Evolutionary conservation across 2,797 vertebrate species (phyloP).

Genomic region (Ptychadena robeensis): DNA sequence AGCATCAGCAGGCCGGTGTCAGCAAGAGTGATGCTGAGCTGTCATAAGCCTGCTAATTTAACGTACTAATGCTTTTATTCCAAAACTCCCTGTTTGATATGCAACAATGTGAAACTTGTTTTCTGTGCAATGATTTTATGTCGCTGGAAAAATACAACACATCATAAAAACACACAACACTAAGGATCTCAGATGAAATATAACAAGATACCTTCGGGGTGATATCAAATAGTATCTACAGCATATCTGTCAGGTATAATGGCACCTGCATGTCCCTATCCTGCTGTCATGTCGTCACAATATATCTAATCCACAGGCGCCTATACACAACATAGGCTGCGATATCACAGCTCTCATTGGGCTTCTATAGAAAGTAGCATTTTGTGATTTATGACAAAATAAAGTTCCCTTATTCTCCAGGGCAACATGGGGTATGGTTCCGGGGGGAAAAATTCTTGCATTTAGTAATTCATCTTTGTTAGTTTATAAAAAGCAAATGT

Average conservation of each 20-base stretch:
- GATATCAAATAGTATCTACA: slow-evolving; percentile 17
- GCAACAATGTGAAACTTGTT: not conserved
- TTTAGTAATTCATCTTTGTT: slow-evolving; percentile 83
- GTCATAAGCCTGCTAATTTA: slow-evolving; percentile 43
- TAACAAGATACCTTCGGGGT: slow-evolving; percentile 31
- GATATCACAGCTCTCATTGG: not conserved
- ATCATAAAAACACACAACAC: not conserved
- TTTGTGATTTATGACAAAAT: slow-evolving; percentile 45
- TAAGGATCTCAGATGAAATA: slow-evolving; percentile 11
- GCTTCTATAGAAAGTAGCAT: slow-evolving; percentile 34
- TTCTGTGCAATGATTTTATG: not conserved
- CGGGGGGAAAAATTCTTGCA: slow-evolving; percentile 69
- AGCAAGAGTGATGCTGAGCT: slow-evolving; percentile 37
- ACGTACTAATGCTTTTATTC: slow-evolving; percentile 34
- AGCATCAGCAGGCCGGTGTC: slow-evolving; percentile 41
- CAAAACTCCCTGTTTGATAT: slow-evolving; percentile 26
- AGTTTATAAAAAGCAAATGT: slow-evolving; percentile 84
- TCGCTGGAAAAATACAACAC: not conserved
- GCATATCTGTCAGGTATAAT: slow-evolving; percentile 36
- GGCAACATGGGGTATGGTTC: slow-evolving; percentile 67
- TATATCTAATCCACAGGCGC: slow-evolving; percentile 4
- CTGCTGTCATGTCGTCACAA: slow-evolving; percentile 19
- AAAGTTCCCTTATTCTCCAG: slow-evolving; percentile 64
- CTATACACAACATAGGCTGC: not conserved
- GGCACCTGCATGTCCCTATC: slow-evolving; percentile 21